phyloP scores from a whole-genome alignment of 2,888 invertebrate species.

The Harpagoxenus sublaevis region DNA sequence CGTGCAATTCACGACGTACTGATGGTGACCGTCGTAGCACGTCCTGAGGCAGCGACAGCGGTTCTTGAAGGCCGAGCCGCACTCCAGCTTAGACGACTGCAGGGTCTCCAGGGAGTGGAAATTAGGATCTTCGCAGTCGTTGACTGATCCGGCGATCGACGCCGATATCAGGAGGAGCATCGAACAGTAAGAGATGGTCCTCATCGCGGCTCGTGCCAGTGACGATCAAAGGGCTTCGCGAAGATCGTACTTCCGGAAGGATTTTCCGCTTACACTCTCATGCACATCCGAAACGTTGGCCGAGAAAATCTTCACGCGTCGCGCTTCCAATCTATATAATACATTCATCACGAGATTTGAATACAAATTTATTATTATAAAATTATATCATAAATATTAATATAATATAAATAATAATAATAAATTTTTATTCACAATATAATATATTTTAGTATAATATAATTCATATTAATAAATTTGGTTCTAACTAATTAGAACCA shows the following conservation, averaged over 20 bases:
- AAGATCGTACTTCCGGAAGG: too few relatives aligned
- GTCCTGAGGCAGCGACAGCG: constrained; percentile 88
- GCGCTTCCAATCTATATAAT: constrained; percentile 8
- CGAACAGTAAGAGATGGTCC: constrained; percentile 6
- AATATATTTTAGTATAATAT: neutral
- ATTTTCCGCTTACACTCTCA: neutral
- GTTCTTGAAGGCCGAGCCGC: constrained; percentile 86
- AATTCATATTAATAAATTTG: neutral
- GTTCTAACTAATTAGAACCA: too few relatives aligned
- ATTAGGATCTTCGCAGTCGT: constrained; percentile 77
- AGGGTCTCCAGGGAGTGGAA: constrained; percentile 80
- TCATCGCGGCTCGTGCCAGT: constrained; percentile 60
- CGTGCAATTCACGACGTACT: constrained; percentile 91
- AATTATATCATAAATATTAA: too few relatives aligned
- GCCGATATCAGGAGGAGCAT: constrained; percentile 55
- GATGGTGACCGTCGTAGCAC: constrained; percentile 87
- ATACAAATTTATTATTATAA: neutral
- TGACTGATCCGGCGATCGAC: constrained; percentile 47
- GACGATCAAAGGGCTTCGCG: neutral
- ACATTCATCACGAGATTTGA: neutral
- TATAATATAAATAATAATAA: neutral
- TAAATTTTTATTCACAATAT: too few relatives aligned
- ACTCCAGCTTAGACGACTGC: constrained; percentile 78
- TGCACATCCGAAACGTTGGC: neutral
- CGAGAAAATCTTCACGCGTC: neutral